These are phyloP conservation scores for Malacosoma neustria DNA, from an alignment of 2,888 invertebrate genomes.

Conservation along the genomic window DNA sequence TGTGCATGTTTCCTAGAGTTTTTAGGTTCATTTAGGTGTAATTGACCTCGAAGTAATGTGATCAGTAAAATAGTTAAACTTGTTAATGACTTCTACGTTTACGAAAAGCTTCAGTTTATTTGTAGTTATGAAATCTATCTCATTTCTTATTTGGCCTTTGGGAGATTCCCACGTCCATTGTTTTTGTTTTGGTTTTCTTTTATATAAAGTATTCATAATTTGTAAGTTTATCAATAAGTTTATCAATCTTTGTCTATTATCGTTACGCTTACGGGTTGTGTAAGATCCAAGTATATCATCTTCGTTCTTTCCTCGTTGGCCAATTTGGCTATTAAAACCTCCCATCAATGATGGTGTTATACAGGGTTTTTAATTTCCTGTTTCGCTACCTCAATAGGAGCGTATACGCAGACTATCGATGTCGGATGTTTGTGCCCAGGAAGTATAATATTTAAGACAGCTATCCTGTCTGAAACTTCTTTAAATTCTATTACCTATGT, in stretches of 20 bases:
- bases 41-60: constrained; percentile 5
- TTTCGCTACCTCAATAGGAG: constrained; percentile 5
- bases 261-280: constrained; percentile 9
- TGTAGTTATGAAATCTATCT: constrained; percentile 13
- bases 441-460: constrained; percentile 4
- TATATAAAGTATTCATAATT: constrained; percentile 12
- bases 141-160: constrained; percentile 11
- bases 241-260: constrained; percentile 15
- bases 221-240: constrained; percentile 11
- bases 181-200: constrained; percentile 10
- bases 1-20: constrained; percentile 2
- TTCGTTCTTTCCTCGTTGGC: constrained; percentile 8
- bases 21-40: constrained; percentile 3
- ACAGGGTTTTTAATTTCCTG: constrained; percentile 4
- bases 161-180: constrained; percentile 16
- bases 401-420: constrained; percentile 9
- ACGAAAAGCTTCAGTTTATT: constrained; percentile 7
- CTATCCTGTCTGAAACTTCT: constrained; percentile 10
- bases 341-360: constrained; percentile 11
- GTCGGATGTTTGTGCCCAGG: constrained; percentile 4
- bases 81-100: constrained; percentile 6
- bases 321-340: constrained; percentile 12
- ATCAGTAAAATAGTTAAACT: constrained; percentile 10
- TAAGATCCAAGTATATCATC: constrained; percentile 8
- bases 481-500: constrained; percentile 7